Evolutionary conservation across 2,888 invertebrate species (phyloP).

Genomic region (Watsonalla cultraria): DNA sequence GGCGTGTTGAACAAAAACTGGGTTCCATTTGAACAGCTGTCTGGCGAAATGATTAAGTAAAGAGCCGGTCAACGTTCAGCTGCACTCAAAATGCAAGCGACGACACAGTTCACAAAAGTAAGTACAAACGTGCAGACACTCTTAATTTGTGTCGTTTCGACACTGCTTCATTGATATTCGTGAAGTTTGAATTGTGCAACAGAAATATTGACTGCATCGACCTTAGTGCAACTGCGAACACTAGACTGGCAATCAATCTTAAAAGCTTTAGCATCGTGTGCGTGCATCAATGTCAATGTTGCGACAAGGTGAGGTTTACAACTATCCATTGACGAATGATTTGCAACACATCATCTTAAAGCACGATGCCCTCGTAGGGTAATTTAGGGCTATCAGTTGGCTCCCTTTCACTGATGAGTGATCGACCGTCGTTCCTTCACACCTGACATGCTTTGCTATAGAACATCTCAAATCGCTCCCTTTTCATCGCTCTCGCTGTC

Average conservation of each 20-base stretch:
- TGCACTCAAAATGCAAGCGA: slow-evolving; percentile 62
- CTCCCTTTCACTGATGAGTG: slow-evolving; percentile 66
- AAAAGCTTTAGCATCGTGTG: slow-evolving; percentile 28
- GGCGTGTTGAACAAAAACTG: slow-evolving; percentile 59
- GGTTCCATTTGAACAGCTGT: slow-evolving; percentile 60
- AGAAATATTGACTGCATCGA: slow-evolving; percentile 5
- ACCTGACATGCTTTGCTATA: slow-evolving; percentile 44
- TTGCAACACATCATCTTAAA: slow-evolving; percentile 41
- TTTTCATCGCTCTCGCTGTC: slow-evolving; percentile 57
- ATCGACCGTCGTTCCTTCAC: slow-evolving; percentile 52
- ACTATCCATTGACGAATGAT: slow-evolving; percentile 50
- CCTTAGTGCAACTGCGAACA: slow-evolving; percentile 15
- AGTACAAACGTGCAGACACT: slow-evolving; percentile 26
- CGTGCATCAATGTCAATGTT: slow-evolving; percentile 49
- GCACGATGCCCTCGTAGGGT: slow-evolving; percentile 42
- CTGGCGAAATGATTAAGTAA: slow-evolving; percentile 54
- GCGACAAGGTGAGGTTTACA: slow-evolving; percentile 41
- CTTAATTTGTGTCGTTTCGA: slow-evolving; percentile 21
- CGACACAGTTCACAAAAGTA: slow-evolving; percentile 48
- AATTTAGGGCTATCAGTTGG: slow-evolving; percentile 61
- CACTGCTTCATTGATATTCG: background rate
- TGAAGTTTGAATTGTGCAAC: background rate
- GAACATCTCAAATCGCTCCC: slow-evolving; percentile 58
- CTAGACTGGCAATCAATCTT: slow-evolving; percentile 29
- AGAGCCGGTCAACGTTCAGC: slow-evolving; percentile 35